Conservation (phyloP, 1,140 invertebrate species). For the Acyrthosiphon pisum region DNA sequence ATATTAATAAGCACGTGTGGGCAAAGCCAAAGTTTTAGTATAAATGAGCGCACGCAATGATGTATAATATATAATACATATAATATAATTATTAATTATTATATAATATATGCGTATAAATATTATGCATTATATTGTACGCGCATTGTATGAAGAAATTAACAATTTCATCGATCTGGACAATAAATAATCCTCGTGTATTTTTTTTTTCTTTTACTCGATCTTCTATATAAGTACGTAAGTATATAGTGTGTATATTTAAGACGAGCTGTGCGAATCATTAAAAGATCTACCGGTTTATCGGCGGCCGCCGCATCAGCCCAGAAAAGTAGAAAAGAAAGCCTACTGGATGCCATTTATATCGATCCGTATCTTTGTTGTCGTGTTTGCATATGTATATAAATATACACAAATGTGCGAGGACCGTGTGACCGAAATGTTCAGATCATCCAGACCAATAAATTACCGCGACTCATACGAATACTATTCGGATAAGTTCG, state of each 20-base stretch:
- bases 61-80: neutral
- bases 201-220: constrained; percentile 12
- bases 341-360: constrained; percentile 26
- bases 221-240: neutral
- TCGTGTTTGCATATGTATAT: constrained; percentile 29
- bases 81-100: too few species aligned
- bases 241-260: neutral
- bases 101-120: neutral
- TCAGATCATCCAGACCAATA: constrained; percentile 34
- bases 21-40: neutral
- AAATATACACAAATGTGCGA: neutral
- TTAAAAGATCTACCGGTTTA: constrained; percentile 52
- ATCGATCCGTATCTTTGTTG: constrained; percentile 34
- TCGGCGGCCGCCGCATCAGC: neutral
- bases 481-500: neutral
- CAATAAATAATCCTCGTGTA: constrained; percentile 19
- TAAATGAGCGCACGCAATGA: neutral
- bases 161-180: neutral
- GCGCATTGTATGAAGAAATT: neutral
- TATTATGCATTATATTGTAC: neutral
- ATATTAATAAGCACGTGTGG: neutral
- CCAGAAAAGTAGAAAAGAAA: constrained; percentile 30
- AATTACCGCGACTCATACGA: neutral
- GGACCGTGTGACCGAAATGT: constrained; percentile 38
- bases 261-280: constrained; percentile 18